Evolutionary conservation across 2,888 invertebrate species (phyloP).

Genomic region (Meteorus cinctellus): DNA sequence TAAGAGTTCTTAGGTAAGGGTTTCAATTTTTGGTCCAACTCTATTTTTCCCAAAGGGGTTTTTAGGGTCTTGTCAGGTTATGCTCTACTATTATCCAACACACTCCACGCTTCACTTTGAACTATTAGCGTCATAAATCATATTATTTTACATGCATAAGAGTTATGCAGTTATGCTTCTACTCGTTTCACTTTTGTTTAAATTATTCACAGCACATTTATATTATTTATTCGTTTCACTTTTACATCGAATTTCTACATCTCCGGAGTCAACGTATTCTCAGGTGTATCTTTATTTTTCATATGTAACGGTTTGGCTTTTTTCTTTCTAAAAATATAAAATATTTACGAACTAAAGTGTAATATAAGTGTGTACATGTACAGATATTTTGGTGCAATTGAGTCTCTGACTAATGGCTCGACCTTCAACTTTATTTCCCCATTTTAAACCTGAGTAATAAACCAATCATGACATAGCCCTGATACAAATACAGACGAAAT

Average conservation of each 20-base stretch:
- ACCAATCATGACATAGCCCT: constrained; percentile 64
- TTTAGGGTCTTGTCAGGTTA: neutral
- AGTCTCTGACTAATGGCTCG: constrained; percentile 30
- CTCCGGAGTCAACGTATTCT: neutral
- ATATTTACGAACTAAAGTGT: neutral
- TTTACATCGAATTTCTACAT: neutral
- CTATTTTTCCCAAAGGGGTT: constrained; percentile 47
- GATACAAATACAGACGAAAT: constrained; percentile 67
- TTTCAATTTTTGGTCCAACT: constrained; percentile 59
- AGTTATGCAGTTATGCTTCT: constrained; percentile 4
- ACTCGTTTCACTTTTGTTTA: constrained; percentile 7
- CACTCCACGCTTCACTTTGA: constrained; percentile 23
- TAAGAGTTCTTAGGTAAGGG: constrained; percentile 61
- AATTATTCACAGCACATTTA: constrained; percentile 12
- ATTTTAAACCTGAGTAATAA: constrained; percentile 57
- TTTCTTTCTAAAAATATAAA: neutral
- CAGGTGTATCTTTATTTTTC: constrained; percentile 9
- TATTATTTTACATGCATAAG: neutral
- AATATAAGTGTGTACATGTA: neutral
- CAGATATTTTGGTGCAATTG: neutral
- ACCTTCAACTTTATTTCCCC: constrained; percentile 57
- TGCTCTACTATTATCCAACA: constrained; percentile 40
- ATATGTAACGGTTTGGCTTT: neutral
- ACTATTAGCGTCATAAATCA: constrained; percentile 26
- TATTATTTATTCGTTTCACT: constrained; percentile 7